phyloP scores from a whole-genome alignment of 1,140 invertebrate genomes.

The Drosophila sturtevanti region DNA sequence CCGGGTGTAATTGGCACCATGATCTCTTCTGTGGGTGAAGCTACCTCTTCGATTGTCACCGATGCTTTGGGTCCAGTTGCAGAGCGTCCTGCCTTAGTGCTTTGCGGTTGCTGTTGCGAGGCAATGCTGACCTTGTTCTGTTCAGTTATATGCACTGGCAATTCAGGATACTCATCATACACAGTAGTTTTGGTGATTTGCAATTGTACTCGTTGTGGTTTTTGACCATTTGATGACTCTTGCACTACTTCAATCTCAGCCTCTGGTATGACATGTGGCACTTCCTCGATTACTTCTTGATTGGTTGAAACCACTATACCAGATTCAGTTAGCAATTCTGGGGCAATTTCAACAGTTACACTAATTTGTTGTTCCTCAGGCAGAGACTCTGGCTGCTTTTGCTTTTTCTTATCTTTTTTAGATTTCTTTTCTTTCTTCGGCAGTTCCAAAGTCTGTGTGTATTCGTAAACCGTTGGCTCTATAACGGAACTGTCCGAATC shows the following conservation, averaged over 20 bases:
- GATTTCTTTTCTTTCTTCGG: constrained; percentile 60
- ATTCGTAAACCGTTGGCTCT: constrained; percentile 72
- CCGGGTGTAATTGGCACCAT: constrained; percentile 82
- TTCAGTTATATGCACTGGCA: constrained; percentile 68
- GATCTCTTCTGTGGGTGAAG: constrained; percentile 81
- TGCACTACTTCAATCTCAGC: neutral
- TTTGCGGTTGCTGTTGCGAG: constrained; percentile 49
- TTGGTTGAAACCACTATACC: constrained; percentile 66
- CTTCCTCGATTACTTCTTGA: constrained; percentile 54
- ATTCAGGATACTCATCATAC: constrained; percentile 70
- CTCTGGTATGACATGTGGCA: constrained; percentile 42
- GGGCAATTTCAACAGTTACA: constrained; percentile 72
- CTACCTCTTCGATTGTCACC: constrained; percentile 84
- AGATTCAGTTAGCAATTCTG: constrained; percentile 52
- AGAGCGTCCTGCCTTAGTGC: constrained; percentile 38
- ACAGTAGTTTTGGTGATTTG: constrained; percentile 79
- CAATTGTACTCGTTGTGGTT: constrained; percentile 63
- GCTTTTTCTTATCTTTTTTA: constrained; percentile 51
- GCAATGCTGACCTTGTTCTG: constrained; percentile 76
- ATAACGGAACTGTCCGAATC: constrained; percentile 76
- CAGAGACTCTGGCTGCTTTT: neutral
- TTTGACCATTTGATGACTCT: constrained; percentile 20
- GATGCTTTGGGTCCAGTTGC: constrained; percentile 66
- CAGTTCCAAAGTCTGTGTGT: constrained; percentile 74
- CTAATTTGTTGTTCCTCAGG: constrained; percentile 64